Evolutionary conservation across 2,888 invertebrate species (phyloP), one percentile per base, ranked within the genome.

Genomic region (Andrena praecox): DNA sequence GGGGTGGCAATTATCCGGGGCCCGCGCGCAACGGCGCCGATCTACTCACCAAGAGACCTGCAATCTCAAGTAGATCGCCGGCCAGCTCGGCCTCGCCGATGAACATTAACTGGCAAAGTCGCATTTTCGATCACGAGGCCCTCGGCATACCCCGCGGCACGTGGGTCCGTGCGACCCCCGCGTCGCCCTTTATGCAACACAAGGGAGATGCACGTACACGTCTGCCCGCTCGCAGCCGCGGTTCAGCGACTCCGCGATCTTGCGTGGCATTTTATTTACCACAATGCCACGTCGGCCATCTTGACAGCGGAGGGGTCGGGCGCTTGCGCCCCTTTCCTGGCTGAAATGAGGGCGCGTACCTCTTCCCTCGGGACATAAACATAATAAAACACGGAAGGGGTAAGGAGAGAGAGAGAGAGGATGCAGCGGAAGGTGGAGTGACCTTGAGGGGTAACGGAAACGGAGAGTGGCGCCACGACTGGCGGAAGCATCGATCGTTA

Each of bases 1-100:
- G 12, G 2, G 29, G 7, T 10, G 27, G n/a, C 0, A 24, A 42
- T 35, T 56, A 35, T 20, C 69, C 54, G 6, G 24, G 31, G 10
- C 59, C 42, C 29, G 10, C 8, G 8, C 31, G 8, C 20, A 10
- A 50, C 5, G 24, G 27, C 24, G 56, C 2, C 52, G 35, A 60
- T 64, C 67, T 72, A 92, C 93, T 93, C 88, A 93, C 93, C 93
- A 93, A 72, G 70, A 92, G 89, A 74, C 88, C 89, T 48, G 91
- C 91, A 69, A 93, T 89, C 81, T 93, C 91, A 70, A 93, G 87
- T 56, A 93, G 89, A 76, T 93, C 92, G 59, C 90, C 89, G 76
- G 91, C 90, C 74, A 93, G 76, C 74, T 93, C 91, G 69, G 88
- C 87, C 75, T 92, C 91, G 76, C 90, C 87, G 80, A 91, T 78